These are phyloP conservation scores for Spisula subtruncata DNA, from an alignment of 2,888 invertebrate genomes.

Conservation along the genomic window DNA sequence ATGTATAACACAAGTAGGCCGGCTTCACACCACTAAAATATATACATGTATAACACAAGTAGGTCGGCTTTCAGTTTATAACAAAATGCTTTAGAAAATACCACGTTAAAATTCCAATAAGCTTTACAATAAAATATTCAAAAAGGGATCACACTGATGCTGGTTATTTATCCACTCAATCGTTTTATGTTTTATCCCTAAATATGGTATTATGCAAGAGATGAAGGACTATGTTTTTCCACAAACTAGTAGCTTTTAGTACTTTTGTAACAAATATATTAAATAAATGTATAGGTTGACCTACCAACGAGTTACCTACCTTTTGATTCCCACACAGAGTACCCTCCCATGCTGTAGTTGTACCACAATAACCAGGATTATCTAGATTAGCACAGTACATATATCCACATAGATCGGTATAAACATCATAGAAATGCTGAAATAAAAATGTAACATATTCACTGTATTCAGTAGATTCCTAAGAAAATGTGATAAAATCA, in stretches of 20 bases:
- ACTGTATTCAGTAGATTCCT: not conserved
- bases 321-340: constrained; percentile 51
- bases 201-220: too few relatives aligned
- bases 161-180: too few relatives aligned
- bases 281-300: too few relatives aligned
- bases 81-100: too few relatives aligned
- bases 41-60: not conserved
- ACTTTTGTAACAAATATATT: too few relatives aligned
- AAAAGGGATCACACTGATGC: too few relatives aligned
- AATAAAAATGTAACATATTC: not conserved
- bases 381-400: constrained; percentile 47
- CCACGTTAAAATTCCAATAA: too few relatives aligned
- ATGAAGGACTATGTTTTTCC: not conserved
- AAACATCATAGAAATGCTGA: constrained; percentile 30
- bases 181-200: not conserved
- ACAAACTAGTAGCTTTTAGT: not conserved
- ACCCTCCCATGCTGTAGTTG: constrained; percentile 45
- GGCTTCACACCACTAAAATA: not conserved
- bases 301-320: not conserved
- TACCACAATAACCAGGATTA: constrained; percentile 23
- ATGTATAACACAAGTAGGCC: too few relatives aligned
- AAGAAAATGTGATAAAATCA: not conserved
- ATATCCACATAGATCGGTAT: constrained; percentile 37
- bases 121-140: too few relatives aligned
- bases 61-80: too few relatives aligned